Evolutionary conservation across 2,888 invertebrate genomes (phyloP), one percentile per base, ranked within the genome.

Genomic region (Rhimphoctona megacephalus): DNA sequence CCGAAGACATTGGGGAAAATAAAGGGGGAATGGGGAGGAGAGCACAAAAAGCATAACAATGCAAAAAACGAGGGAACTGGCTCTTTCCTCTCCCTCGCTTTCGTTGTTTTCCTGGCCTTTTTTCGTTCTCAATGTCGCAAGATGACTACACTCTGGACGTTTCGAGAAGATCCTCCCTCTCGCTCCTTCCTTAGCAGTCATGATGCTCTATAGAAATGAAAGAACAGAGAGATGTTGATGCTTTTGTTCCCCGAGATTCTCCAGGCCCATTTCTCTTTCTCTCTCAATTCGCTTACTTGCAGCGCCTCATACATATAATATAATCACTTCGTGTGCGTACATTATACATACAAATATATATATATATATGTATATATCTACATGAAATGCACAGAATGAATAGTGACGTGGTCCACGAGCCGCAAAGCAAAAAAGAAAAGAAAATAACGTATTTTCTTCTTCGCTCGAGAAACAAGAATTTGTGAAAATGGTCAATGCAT

Each of bases 191-290:
- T 11, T 1, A 66, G 17, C 19, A 36, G 64, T 39, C 43, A 33
- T 25, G 79, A 52, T n/a, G 78, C 57, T 52, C 77, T 61, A 81
- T 83, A 88, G 87, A 84, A 90, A 89, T 87, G 88, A 88, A 86
- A 91, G 86, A 86, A 88, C 39, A 25, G 81, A 81, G 81, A 54
- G 43, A 79, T 74, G 67, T 61, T 72, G 84, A 73, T 46, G 89
- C 91, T 92, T 92, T 92, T 92, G 92, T 92, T 92, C 90, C 85
- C 83, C 80, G 86, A 85, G 78, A 73, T 82, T 86, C 87, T 83
- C 86, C 66, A 69, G 49, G 33, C 83, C 79, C 77, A 64, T 66
- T 85, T 84, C 57, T 46, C n/a, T 46, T n/a, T 33, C n/a, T 78
- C 85, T 78, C 73, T 85, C 85, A 76, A 79, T 88, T 89, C 87